Evolutionary conservation across 1,140 invertebrate species (phyloP).

Genomic region (Solen grandis): DNA sequence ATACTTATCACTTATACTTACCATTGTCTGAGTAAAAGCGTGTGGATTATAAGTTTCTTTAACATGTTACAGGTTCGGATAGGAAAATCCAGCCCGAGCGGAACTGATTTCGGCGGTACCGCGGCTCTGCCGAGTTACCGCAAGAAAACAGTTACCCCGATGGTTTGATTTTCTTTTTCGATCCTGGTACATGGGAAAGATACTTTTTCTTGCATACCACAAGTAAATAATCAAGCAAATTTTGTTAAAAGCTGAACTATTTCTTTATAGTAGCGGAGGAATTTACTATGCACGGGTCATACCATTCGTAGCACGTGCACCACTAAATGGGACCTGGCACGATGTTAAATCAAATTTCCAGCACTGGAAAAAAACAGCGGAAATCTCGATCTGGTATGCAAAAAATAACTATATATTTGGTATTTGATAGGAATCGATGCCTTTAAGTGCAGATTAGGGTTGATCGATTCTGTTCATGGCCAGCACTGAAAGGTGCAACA

Average conservation of each 20-base stretch:
- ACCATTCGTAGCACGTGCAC: conserved; percentile 1
- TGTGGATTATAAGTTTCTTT: neutral
- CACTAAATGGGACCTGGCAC: too few species aligned
- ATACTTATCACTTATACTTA: too few species aligned
- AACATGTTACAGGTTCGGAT: neutral
- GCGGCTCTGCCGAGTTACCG: too few species aligned
- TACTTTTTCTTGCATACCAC: conserved; percentile 1
- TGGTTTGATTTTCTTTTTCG: too few species aligned
- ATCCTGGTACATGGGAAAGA: too few species aligned
- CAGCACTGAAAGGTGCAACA: conserved; percentile 22
- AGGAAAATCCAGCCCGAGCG: conserved; percentile 6
- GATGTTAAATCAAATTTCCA: conserved; percentile 5
- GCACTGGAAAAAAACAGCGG: conserved; percentile 3
- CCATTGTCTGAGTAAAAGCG: neutral
- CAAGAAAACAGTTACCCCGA: too few species aligned
- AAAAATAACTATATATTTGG: conserved; percentile 2
- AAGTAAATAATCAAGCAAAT: conserved; percentile 5
- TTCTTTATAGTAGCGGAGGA: conserved; percentile 6
- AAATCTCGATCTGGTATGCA: conserved; percentile 9
- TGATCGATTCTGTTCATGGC: conserved; percentile 15
- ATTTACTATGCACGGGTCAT: conserved; percentile 9
- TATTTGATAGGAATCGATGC: conserved; percentile 17
- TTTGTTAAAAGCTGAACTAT: conserved; percentile 4
- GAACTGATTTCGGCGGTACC: too few species aligned
- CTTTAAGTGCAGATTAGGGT: conserved; percentile 10